phyloP scores from a whole-genome alignment of 1,140 invertebrate species.

The Copidosoma floridanum region DNA sequence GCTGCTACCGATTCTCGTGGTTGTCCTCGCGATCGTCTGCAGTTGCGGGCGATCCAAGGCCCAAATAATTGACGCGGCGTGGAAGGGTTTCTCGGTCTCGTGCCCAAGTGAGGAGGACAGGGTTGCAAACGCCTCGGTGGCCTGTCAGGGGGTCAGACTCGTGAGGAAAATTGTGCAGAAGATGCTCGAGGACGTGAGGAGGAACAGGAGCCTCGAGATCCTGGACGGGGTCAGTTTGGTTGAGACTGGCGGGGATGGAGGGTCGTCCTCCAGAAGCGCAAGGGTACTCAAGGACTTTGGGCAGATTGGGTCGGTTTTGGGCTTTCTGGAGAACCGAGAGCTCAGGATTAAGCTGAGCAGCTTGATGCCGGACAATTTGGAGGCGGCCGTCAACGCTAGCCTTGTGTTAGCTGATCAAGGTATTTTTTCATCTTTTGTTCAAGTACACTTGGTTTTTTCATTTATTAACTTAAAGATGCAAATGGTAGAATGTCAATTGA shows the following conservation, averaged over 20 bases:
- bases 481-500: no score
- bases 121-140: slow-evolving; percentile 48
- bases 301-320: slow-evolving; percentile 59
- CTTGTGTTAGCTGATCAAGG: slow-evolving; percentile 37
- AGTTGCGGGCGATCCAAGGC: background rate
- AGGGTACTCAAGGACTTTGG: slow-evolving; percentile 57
- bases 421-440: no score
- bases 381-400: slow-evolving; percentile 39
- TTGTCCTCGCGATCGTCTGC: background rate
- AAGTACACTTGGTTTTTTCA: no score
- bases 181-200: slow-evolving; percentile 46
- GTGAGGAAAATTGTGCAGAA: slow-evolving; percentile 54
- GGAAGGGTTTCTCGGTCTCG: slow-evolving; percentile 41
- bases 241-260: slow-evolving; percentile 30
- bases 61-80: slow-evolving; percentile 20
- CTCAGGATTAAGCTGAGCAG: slow-evolving; percentile 68
- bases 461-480: no score
- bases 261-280: slow-evolving; percentile 44
- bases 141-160: slow-evolving; percentile 56
- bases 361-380: slow-evolving; percentile 52
- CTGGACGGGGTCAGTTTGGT: slow-evolving; percentile 65
- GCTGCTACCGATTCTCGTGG: slow-evolving; percentile 1
- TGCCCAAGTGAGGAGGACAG: slow-evolving; percentile 29
- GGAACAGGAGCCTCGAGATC: slow-evolving; percentile 55
- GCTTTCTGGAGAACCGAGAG: slow-evolving; percentile 69